Base-by-base conservation (phyloP, 1,140 invertebrate genomes). In the Drosophila nasuta region DNA sequence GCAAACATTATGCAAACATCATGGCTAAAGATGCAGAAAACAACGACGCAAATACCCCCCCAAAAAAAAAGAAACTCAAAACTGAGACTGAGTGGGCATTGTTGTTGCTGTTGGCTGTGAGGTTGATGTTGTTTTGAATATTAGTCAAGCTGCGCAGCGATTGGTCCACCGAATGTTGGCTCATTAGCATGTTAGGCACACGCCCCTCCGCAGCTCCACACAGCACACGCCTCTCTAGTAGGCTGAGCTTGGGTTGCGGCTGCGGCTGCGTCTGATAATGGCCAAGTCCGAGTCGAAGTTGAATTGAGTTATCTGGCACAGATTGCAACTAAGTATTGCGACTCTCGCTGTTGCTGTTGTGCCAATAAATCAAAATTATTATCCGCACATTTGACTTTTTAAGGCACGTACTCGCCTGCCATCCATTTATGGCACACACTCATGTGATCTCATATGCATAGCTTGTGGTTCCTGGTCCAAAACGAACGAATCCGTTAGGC, bases 351-450 rank as follows among this genome's bases (percentile, higher is more conserved):
- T 62, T 59, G 60, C 20, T 41, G 35, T 52, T 76, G 6, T 63
- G 67, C 77, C 85, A 87, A 87, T 87, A 87, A 87, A 87, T 87
- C 83, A 87, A 87, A 88, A 87, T 87, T 87, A 87, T 87, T 87
- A 87, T 87, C 83, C 83, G 72, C 85, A 81, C 83, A 83, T 87
- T 87, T 77, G 83, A 71, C 83, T 88, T 62, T 88, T 82, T 80
- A 87, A 88, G 83, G 82, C 79, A 77, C 62, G 79, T 79, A 77
- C 85, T 8, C 46, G 7, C 78, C 68, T 75, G 81, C 65, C 58
- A 80, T 41, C 85, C 83, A 81, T 89, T 89, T 87, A 87, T 83
- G 83, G 83, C 77, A 33, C 17, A 65, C 20, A 52, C 33, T 7
- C 33, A 33, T 33, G 33, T 7, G 33, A 25, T 25, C 3, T 25